phyloP scores from a whole-genome alignment of 2,797 vertebrate genomes.

The Strix occidentalis region DNA sequence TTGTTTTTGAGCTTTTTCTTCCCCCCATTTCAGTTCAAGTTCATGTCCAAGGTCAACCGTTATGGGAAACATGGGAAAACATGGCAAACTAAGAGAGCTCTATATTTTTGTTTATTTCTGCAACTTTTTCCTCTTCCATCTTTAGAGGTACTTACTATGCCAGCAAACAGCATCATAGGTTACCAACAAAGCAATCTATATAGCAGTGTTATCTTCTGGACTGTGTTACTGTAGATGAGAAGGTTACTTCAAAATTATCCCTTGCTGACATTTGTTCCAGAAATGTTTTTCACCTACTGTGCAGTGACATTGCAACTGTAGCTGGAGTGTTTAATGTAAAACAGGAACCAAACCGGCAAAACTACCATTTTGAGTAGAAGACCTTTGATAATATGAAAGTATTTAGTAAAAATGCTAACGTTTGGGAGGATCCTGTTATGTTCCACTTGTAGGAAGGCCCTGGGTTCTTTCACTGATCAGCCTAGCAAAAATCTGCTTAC shows the following conservation, averaged over 20 bases:
- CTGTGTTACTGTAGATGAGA: background rate
- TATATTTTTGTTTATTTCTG: background rate
- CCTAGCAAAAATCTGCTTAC: conserved; percentile 9
- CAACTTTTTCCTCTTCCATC: background rate
- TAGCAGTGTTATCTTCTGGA: background rate
- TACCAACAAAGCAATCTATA: background rate
- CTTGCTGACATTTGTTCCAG: conserved; percentile 61
- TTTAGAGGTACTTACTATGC: background rate
- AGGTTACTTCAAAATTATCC: conserved; percentile 54
- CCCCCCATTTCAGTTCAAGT: background rate
- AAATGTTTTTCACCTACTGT: conserved; percentile 42
- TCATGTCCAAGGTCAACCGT: background rate
- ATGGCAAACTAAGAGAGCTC: background rate
- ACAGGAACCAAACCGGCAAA: background rate
- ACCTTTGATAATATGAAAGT: background rate
- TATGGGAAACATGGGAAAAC: background rate
- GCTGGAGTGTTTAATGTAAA: background rate
- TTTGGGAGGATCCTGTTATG: background rate
- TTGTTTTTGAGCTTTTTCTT: background rate
- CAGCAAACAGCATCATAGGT: background rate
- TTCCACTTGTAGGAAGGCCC: background rate
- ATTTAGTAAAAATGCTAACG: background rate
- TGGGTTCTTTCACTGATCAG: background rate
- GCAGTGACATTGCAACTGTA: conserved; percentile 34
- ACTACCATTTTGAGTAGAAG: background rate